Evolutionary conservation across 2,113 vertebrate genomes (phyloP).

Genomic region (Aepyceros melampus): DNA sequence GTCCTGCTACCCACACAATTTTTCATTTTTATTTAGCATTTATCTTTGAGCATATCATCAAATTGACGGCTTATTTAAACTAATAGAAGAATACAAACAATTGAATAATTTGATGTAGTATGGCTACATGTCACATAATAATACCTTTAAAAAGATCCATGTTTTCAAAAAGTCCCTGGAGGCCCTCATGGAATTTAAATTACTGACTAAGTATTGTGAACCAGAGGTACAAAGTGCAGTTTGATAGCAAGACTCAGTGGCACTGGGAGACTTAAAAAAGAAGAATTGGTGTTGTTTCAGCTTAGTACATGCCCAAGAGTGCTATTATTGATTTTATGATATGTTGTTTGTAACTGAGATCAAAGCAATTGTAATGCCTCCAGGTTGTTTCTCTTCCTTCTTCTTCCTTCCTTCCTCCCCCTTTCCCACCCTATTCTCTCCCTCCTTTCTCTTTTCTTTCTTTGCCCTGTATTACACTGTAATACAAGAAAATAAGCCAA

Average conservation of each 20-base stretch:
- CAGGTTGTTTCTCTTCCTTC: background rate
- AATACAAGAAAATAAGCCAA: background rate
- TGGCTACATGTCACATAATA: slow-evolving; percentile 1
- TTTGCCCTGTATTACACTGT: background rate
- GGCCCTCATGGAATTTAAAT: slow-evolving; percentile 2
- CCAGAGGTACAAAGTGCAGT: background rate
- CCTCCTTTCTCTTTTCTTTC: background rate
- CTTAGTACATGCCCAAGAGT: background rate
- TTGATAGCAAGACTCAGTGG: slow-evolving; percentile 1
- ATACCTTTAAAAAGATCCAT: slow-evolving; percentile 22
- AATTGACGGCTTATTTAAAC: background rate
- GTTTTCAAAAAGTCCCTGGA: background rate
- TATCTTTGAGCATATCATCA: background rate
- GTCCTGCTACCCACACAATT: background rate
- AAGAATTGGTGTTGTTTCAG: background rate
- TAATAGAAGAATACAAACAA: slow-evolving; percentile 6
- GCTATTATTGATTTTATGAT: slow-evolving; percentile 50
- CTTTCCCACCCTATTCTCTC: background rate
- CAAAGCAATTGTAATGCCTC: background rate
- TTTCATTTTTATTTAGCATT: slow-evolving; percentile 29
- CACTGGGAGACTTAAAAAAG: background rate
- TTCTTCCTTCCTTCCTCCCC: background rate
- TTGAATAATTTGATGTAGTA: slow-evolving; percentile 25
- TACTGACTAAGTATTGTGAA: background rate
- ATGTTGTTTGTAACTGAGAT: slow-evolving; percentile 31